Conservation (phyloP, 2,888 invertebrate genomes). For the Mellilla xanthometata region DNA sequence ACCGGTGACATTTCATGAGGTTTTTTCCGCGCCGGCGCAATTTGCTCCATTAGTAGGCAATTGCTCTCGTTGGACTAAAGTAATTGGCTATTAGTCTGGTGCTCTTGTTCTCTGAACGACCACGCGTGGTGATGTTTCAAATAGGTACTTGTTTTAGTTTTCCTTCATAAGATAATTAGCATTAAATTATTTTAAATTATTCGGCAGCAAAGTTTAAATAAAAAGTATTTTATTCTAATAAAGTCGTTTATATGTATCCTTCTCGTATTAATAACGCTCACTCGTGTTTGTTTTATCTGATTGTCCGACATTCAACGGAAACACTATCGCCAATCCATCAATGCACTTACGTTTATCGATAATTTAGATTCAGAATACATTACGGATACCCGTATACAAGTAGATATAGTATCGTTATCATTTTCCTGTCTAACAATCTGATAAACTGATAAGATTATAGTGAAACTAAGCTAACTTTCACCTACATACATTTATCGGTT, state of each 20-base stretch:
- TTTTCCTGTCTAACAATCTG: slow-evolving; percentile 6
- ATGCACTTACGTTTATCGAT: slow-evolving; percentile 5
- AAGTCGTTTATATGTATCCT: too few relatives aligned
- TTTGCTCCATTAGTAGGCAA: slow-evolving; percentile 48
- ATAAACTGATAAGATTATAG: slow-evolving; percentile 2
- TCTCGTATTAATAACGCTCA: too few relatives aligned
- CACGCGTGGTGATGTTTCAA: slow-evolving; percentile 33
- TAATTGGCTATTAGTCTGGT: slow-evolving; percentile 38
- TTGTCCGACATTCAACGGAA: background rate
- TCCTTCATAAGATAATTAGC: too few relatives aligned
- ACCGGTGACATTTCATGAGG: slow-evolving; percentile 44
- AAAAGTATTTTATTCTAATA: too few relatives aligned
- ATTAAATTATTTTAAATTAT: too few relatives aligned
- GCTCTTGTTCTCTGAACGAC: slow-evolving; percentile 42
- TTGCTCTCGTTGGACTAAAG: slow-evolving; percentile 46
- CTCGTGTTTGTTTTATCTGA: too few relatives aligned
- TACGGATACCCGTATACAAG: background rate
- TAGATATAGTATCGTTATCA: background rate
- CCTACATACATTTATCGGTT: background rate
- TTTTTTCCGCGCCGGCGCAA: slow-evolving; percentile 41
- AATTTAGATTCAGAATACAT: slow-evolving; percentile 1
- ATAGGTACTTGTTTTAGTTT: too few relatives aligned
- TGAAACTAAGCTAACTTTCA: slow-evolving; percentile 5
- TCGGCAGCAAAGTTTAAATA: too few relatives aligned
- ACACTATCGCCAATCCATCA: slow-evolving; percentile 4